Evolutionary conservation across 2,797 vertebrate genomes (phyloP).

Genomic region (Acomys russatus): DNA sequence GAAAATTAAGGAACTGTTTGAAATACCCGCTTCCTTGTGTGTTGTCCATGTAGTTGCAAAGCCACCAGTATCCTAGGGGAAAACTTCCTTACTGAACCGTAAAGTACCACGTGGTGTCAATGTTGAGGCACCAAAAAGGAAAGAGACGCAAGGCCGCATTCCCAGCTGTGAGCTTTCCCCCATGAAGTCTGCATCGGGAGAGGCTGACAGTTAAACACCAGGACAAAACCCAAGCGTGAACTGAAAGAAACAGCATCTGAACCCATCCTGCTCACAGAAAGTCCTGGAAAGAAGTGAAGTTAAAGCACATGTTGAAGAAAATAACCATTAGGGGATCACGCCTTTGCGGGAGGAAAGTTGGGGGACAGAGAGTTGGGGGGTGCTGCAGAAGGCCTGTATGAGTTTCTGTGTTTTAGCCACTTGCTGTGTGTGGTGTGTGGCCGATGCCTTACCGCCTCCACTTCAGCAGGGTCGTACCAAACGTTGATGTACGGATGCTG

Average conservation of each 20-base stretch:
- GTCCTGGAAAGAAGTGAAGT: neutral
- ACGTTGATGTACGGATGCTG: constrained; percentile 99
- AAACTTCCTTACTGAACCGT: neutral
- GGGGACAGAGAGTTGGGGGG: neutral
- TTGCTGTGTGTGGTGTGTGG: neutral
- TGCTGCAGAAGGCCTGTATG: neutral
- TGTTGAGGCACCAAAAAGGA: neutral
- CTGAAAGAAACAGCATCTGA: neutral
- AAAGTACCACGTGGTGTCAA: neutral
- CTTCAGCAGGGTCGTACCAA: constrained; percentile 99
- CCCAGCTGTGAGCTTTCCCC: neutral
- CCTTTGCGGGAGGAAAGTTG: neutral
- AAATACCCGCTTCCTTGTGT: neutral
- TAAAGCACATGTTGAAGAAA: neutral
- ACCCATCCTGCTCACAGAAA: neutral
- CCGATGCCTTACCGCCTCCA: constrained; percentile 95
- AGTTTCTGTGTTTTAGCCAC: neutral
- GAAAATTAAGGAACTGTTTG: neutral
- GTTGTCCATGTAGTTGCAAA: neutral
- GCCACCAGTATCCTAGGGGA: neutral
- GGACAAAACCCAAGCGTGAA: neutral
- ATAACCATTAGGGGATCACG: neutral
- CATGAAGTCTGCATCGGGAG: neutral
- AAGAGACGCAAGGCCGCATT: neutral
- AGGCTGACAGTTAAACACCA: neutral